phyloP scores from a whole-genome alignment of 2,113 vertebrate species.

The Channa argus region DNA sequence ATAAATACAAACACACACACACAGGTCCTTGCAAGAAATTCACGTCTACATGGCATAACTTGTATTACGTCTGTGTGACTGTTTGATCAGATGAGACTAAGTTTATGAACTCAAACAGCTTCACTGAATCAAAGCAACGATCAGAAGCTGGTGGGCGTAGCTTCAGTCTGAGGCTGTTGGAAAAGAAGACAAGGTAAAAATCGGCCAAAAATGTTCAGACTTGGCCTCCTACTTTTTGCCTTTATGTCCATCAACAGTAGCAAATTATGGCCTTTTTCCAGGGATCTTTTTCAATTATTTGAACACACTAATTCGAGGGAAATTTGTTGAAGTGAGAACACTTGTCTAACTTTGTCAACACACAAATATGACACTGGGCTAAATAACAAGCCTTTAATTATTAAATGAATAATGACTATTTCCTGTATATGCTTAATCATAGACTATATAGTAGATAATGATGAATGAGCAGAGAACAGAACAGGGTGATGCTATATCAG shows the following conservation, averaged over 20 bases:
- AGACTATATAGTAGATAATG: too few relatives aligned
- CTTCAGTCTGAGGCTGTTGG: not conserved
- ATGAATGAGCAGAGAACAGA: too few relatives aligned
- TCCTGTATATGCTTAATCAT: too few relatives aligned
- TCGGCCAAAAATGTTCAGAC: not conserved
- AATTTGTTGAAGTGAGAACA: not conserved
- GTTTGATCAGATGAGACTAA: slow-evolving; percentile 21
- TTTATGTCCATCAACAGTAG: not conserved
- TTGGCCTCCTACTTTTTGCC: not conserved
- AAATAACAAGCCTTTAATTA: too few relatives aligned
- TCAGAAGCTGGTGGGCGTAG: slow-evolving; percentile 10
- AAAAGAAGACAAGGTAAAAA: not conserved
- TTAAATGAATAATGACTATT: too few relatives aligned
- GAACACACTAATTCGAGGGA: not conserved
- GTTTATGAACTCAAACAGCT: slow-evolving; percentile 26
- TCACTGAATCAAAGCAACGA: slow-evolving; percentile 32
- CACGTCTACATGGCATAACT: slow-evolving; percentile 4
- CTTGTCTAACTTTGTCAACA: too few relatives aligned
- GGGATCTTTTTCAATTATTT: not conserved
- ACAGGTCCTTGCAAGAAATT: not conserved
- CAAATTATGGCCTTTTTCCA: too few relatives aligned
- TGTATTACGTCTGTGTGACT: slow-evolving; percentile 1
- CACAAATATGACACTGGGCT: too few relatives aligned
- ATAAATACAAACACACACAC: not conserved
- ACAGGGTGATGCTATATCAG: too few relatives aligned